Conservation (phyloP, 1,140 invertebrate species). For the Cheumatopsyche charites region DNA sequence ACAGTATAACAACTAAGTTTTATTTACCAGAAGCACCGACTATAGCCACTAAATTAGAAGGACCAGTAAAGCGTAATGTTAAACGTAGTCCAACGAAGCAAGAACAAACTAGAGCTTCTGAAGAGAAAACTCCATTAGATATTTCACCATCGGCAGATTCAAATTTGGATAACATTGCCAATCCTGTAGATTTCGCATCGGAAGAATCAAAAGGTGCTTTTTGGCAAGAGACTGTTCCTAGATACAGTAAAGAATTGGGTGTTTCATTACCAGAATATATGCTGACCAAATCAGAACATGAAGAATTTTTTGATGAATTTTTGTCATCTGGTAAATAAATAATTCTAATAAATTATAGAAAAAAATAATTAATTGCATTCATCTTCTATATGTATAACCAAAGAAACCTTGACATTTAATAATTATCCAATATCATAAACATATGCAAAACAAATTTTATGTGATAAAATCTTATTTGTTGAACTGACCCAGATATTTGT, state of each 20-base stretch:
- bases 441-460: too few relatives aligned
- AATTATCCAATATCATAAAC: too few relatives aligned
- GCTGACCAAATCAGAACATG: constrained; percentile 69
- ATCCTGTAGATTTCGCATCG: constrained; percentile 61
- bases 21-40: constrained; percentile 27
- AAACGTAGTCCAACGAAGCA: constrained; percentile 26
- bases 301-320: constrained; percentile 68
- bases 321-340: constrained; percentile 35
- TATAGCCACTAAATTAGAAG: constrained; percentile 18
- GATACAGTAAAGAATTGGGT: constrained; percentile 67
- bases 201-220: constrained; percentile 61
- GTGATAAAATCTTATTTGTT: too few relatives aligned
- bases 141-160: constrained; percentile 33
- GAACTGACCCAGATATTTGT: too few relatives aligned
- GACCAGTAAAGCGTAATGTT: constrained; percentile 26
- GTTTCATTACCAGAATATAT: constrained; percentile 71
- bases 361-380: background rate
- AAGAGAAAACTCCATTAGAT: constrained; percentile 52
- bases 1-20: constrained; percentile 12
- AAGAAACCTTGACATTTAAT: constrained; percentile 10
- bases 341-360: background rate
- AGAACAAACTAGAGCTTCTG: constrained; percentile 18
- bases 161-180: constrained; percentile 54
- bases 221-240: constrained; percentile 67
- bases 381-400: constrained; percentile 11